These are phyloP conservation scores for Ophion obscuratus DNA, from an alignment of 2,888 invertebrate species.

Conservation along the genomic window DNA sequence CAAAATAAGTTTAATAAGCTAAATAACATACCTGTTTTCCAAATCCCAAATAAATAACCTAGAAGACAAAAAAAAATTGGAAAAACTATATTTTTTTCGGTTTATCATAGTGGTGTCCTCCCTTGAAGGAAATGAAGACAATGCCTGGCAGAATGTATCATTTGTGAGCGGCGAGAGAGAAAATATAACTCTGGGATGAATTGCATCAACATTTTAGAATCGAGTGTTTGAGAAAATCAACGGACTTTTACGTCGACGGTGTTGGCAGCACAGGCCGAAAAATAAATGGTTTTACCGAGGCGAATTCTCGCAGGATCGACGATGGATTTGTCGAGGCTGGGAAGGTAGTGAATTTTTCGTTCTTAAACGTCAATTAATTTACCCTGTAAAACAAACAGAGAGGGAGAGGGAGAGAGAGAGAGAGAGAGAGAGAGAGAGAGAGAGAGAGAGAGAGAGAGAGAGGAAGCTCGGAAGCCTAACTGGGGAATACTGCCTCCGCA, in stretches of 20 bases:
- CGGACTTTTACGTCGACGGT: constrained; percentile 1
- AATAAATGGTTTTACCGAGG: constrained; percentile 29
- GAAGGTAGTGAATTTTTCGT: constrained; percentile 78
- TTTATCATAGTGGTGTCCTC: too few relatives aligned
- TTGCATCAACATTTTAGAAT: background rate
- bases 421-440: constrained; percentile 6
- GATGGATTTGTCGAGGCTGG: constrained; percentile 32
- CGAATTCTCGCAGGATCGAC: constrained; percentile 27
- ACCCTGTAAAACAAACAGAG: constrained; percentile 67
- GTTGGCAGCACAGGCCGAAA: constrained; percentile 22
- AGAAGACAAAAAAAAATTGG: too few relatives aligned
- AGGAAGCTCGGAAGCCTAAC: background rate
- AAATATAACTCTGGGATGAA: background rate
- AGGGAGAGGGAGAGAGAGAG: constrained; percentile 8
- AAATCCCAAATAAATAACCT: too few relatives aligned
- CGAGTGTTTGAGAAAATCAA: constrained; percentile 32
- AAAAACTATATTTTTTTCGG: too few relatives aligned
- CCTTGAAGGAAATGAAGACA: too few relatives aligned
- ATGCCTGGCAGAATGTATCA: background rate
- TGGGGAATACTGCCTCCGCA: constrained; percentile 21
- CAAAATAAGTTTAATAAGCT: too few relatives aligned
- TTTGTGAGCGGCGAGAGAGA: background rate
- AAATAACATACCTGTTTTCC: too few relatives aligned
- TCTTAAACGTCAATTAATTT: constrained; percentile 82
- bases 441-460: constrained; percentile 21